Conservation (phyloP, 2,888 invertebrate genomes). For the Scaeva pyrastri region DNA sequence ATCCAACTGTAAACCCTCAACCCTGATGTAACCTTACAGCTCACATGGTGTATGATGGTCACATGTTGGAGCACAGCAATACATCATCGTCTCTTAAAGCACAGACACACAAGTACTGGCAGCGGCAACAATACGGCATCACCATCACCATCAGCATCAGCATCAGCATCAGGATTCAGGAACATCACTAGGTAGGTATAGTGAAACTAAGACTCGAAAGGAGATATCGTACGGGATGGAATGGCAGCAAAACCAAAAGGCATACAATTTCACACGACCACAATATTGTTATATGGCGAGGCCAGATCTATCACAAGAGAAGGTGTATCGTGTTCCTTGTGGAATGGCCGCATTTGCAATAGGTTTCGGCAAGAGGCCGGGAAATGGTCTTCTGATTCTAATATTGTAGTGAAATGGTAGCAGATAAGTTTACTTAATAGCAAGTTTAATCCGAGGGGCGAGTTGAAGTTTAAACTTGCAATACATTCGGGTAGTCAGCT, state of each 20-base stretch:
- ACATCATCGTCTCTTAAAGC: constrained; percentile 72
- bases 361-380: background rate
- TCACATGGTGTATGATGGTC: constrained; percentile 68
- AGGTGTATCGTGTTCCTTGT: constrained; percentile 9
- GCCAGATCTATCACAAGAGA: constrained; percentile 61
- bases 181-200: constrained; percentile 32
- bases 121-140: constrained; percentile 7
- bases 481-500: no score
- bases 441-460: no score
- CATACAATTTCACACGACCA: constrained; percentile 74
- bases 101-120: constrained; percentile 11
- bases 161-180: constrained; percentile 6
- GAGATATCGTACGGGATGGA: constrained; percentile 60
- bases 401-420: background rate
- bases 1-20: constrained; percentile 74
- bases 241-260: constrained; percentile 65
- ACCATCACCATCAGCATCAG: background rate
- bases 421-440: no score
- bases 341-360: constrained; percentile 6
- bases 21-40: constrained; percentile 69
- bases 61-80: constrained; percentile 72
- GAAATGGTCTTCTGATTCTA: background rate
- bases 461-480: no score
- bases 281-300: constrained; percentile 65
- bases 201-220: constrained; percentile 57